Conservation (phyloP, 2,888 invertebrate genomes). For the Oasisia sp. region DNA sequence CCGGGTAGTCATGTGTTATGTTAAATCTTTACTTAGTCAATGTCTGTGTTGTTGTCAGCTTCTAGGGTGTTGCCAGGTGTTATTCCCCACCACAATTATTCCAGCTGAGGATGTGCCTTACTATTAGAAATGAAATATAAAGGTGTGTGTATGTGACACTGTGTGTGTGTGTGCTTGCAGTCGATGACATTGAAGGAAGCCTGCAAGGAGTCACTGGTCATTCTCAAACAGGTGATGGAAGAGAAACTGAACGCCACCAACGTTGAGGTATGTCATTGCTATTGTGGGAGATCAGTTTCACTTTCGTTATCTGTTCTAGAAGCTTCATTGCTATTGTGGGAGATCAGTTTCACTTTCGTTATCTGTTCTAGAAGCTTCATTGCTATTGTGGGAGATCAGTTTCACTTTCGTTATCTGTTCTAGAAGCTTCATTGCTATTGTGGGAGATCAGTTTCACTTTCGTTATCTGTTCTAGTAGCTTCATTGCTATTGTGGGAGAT, state of each 20-base stretch:
- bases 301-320: not conserved
- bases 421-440: not conserved
- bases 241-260: slow-evolving; percentile 96
- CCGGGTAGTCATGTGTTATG: too few species aligned
- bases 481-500: not conserved
- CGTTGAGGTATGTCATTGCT: slow-evolving; percentile 78
- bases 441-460: not conserved
- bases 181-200: slow-evolving; percentile 95
- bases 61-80: too few species aligned
- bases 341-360: not conserved
- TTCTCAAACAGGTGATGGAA: slow-evolving; percentile 99
- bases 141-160: not conserved
- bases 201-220: slow-evolving; percentile 87
- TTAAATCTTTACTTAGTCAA: too few species aligned
- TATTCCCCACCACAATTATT: too few species aligned
- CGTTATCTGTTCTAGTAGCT: too few species aligned
- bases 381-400: not conserved
- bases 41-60: too few species aligned
- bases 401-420: not conserved
- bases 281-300: not conserved
- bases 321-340: not conserved
- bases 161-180: slow-evolving; percentile 64
- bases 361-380: too few species aligned
- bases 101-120: too few species aligned
- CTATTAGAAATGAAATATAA: not conserved